Conservation (phyloP, 2,113 vertebrate species). For the Drymodes brunneopygia region DNA sequence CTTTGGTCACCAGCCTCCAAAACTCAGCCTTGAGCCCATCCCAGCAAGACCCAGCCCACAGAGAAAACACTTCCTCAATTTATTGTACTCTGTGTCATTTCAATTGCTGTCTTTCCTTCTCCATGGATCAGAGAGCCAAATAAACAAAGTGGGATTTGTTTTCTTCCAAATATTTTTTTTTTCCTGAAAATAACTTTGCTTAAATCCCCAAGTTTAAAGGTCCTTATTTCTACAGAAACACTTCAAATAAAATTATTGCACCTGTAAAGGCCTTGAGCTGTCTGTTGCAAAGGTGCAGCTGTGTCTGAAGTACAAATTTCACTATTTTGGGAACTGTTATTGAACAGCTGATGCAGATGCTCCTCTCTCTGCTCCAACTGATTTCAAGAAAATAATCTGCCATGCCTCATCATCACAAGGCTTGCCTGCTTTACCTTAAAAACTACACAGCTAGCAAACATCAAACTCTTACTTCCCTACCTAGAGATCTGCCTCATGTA, state of each 20-base stretch:
- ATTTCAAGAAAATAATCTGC: not conserved
- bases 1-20: not conserved
- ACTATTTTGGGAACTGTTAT: not conserved
- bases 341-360: not conserved
- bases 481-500: not conserved
- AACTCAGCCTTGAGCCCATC: not conserved
- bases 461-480: not conserved
- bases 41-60: not conserved
- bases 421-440: not conserved
- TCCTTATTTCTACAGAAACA: not conserved
- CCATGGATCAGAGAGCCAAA: not conserved
- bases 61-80: not conserved
- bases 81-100: not conserved
- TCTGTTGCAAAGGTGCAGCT: not conserved
- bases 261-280: not conserved
- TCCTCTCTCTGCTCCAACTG: not conserved
- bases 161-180: not conserved
- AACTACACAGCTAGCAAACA: not conserved
- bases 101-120: not conserved
- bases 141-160: not conserved
- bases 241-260: not conserved
- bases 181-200: not conserved
- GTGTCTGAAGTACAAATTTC: not conserved
- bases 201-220: not conserved
- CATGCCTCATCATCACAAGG: not conserved